Evolutionary conservation across 2,888 invertebrate species (phyloP).

Genomic region (Hyppa rectilinea): DNA sequence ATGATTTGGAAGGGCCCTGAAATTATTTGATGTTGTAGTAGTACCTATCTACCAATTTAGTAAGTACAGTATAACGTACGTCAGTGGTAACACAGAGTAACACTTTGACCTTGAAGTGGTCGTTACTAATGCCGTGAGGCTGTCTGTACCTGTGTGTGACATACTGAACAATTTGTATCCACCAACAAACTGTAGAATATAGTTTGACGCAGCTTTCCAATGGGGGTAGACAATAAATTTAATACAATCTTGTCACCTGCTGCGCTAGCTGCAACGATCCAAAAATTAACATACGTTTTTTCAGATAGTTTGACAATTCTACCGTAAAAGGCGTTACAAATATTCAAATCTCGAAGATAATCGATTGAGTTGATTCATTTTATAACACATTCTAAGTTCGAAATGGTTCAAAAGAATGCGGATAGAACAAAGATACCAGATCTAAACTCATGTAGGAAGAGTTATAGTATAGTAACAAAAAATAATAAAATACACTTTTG

Average conservation of each 20-base stretch:
- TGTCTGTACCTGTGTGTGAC: neutral
- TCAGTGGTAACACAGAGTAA: neutral
- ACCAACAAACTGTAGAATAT: neutral
- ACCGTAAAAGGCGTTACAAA: constrained; percentile 13
- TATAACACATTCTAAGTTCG: constrained; percentile 17
- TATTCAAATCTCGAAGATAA: constrained; percentile 13
- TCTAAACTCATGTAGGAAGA: constrained; percentile 54
- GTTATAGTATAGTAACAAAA: constrained; percentile 58
- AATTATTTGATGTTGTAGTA: no score
- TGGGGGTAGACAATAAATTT: constrained; percentile 6
- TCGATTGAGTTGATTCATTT: constrained; percentile 13
- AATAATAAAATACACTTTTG: constrained; percentile 66
- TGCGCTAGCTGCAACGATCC: neutral
- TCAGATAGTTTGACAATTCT: neutral
- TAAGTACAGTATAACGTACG: no score
- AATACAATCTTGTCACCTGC: constrained; percentile 16
- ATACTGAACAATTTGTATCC: neutral
- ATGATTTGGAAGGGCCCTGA: no score
- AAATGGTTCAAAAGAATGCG: constrained; percentile 46
- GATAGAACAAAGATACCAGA: constrained; percentile 56
- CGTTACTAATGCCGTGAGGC: no score
- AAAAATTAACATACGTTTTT: neutral
- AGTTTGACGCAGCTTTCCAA: neutral
- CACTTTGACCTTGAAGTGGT: no score
- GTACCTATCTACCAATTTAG: no score